Evolutionary conservation across 1,140 invertebrate species (phyloP), one percentile per base, ranked within the genome.

Genomic region (Nixonia krombeini): DNA sequence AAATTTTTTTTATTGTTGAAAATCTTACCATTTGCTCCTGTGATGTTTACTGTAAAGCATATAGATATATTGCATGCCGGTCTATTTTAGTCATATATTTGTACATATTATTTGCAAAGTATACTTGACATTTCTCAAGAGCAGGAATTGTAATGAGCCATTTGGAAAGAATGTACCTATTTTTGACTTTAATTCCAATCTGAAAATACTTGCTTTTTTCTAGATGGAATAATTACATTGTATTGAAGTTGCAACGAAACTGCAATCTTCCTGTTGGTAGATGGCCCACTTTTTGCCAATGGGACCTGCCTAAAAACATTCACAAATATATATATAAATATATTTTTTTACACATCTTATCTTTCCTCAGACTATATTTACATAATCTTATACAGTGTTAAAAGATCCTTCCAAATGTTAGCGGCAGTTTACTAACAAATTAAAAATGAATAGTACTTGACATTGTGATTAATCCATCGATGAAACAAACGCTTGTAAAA

Each of bases 311-410:
- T 67, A 67, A 61, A 61, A 61, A 67, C 57, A 61, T 51, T 67
- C 38, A 68, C 57, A 68, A 57, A 68, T 68, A 68, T 52, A 61
- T 68, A 68, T 68, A 68, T 62, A 68, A 51, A 57, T 68, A 68
- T 68, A 68, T 68, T 68, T 68, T 68, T 57, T 56, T 68, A 68
- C 53, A 23, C 57, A 62, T 68, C 52, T 68, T 57, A 57, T 68
- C 65, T 68, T 62, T 62, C 56, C 56, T 44, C 49, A 62, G 56
- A 68, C 46, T 62, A 47, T 57, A 47, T 61, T 57, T 62, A 57
- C 25, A 56, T 62, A 62, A 57, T 62, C 56, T 23, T 47, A 41
- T 52, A 40, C 40, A 61, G 52, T 56, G 56, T 67, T 56, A 23
- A 62, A n/a, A 62, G 38, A 31, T 62, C 59, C 55, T 58, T 67